phyloP scores from a whole-genome alignment of 2,113 vertebrate species.

The Podilymbus podiceps region DNA sequence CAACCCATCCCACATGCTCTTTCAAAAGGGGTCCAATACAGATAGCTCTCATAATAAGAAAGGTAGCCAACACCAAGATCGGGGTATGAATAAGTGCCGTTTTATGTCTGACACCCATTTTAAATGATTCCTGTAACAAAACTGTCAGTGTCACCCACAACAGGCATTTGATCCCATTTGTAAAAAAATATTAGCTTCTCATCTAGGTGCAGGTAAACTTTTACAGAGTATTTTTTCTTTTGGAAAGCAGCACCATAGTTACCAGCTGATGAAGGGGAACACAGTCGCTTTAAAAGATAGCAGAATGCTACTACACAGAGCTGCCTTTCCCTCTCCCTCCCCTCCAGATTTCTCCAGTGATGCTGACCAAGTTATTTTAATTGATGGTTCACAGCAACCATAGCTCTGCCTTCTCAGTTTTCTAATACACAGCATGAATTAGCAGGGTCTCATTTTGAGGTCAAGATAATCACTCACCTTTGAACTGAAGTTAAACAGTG shows the following conservation, averaged over 20 bases:
- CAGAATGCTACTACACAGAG: background rate
- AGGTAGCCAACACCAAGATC: background rate
- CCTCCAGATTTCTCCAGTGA: background rate
- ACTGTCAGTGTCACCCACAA: background rate
- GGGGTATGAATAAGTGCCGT: fast-evolving
- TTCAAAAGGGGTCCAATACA: background rate
- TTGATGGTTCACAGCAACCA: background rate
- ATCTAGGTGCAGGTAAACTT: background rate
- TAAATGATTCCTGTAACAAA: background rate
- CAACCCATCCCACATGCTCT: fast-evolving
- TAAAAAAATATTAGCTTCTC: background rate
- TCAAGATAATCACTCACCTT: fast-evolving
- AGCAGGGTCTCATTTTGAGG: background rate
- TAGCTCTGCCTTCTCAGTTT: background rate
- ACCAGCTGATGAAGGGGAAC: background rate
- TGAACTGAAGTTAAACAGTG: background rate
- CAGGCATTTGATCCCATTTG: background rate
- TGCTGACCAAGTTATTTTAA: background rate
- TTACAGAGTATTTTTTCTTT: background rate
- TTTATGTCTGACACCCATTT: background rate
- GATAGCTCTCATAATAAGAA: background rate
- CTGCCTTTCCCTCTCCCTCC: background rate
- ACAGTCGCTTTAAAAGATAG: background rate
- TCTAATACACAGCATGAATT: background rate
- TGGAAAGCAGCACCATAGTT: background rate